A percentile compares a stretch with the other conserved stretches of the same genome.
Conservation (phyloP, 2,113 vertebrate genomes). For the Cinclus mexicanus region DNA sequence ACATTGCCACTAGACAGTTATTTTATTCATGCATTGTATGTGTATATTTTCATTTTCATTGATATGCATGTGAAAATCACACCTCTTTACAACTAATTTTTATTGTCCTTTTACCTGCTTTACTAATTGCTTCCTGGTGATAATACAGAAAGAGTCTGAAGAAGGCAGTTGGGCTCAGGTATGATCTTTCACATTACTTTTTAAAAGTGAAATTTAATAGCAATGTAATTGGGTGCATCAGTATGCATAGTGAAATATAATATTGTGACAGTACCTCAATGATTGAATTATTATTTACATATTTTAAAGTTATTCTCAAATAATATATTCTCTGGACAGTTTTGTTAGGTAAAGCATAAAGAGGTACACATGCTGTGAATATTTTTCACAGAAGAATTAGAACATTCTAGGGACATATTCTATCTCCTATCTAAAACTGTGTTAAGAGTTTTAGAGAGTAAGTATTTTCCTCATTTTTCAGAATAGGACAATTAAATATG, state of each 20-base stretch:
- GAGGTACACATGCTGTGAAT: background rate
- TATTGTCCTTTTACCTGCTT: constrained; percentile 61
- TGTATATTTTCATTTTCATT: background rate
- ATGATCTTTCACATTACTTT: constrained; percentile 35
- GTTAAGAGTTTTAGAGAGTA: background rate
- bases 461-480: background rate
- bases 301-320: background rate
- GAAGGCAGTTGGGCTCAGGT: constrained; percentile 99
- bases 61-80: background rate
- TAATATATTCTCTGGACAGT: background rate
- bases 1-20: background rate
- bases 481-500: background rate
- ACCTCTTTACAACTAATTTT: constrained; percentile 31
- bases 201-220: background rate
- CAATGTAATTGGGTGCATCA: background rate
- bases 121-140: constrained; percentile 62
- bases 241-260: background rate
- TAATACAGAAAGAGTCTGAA: constrained; percentile 90
- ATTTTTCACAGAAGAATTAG: background rate
- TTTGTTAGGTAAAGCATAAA: background rate
- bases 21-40: background rate
- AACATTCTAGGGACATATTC: background rate
- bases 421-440: background rate
- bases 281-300: background rate
- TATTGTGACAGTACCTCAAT: background rate